These are phyloP conservation scores for Diplodus sargus DNA, from an alignment of 2,797 vertebrate species.

Conservation along the genomic window DNA sequence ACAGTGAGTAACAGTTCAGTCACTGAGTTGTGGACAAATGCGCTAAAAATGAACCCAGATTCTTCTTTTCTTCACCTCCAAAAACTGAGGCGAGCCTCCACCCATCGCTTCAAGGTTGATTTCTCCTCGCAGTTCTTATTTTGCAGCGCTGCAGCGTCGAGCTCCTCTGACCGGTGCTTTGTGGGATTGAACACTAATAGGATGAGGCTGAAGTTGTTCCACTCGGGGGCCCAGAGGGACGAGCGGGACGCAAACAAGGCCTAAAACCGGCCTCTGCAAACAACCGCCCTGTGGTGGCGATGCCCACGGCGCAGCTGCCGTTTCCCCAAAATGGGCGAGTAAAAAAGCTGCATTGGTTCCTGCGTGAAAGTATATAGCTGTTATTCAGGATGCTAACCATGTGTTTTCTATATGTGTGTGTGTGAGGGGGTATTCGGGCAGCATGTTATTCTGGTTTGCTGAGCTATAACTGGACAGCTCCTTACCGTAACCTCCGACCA, in stretches of 20 bases:
- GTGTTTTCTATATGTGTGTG: slow-evolving; percentile 49
- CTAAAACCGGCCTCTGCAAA: slow-evolving; percentile 75
- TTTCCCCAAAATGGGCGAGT: slow-evolving; percentile 54
- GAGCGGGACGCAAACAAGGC: slow-evolving; percentile 61
- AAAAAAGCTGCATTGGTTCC: slow-evolving; percentile 58
- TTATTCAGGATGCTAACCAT: slow-evolving; percentile 68
- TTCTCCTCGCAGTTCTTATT: slow-evolving; percentile 26
- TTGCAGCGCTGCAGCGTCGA: slow-evolving; percentile 3
- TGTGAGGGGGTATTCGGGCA: slow-evolving; percentile 55
- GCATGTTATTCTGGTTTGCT: slow-evolving; percentile 76
- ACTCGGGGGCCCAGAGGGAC: slow-evolving; percentile 33
- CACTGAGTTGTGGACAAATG: slow-evolving; percentile 3
- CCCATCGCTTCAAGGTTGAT: background rate
- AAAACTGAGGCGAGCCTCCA: background rate
- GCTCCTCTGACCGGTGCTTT: slow-evolving; percentile 18
- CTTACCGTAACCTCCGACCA: slow-evolving; percentile 76
- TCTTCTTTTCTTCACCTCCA: slow-evolving; percentile 1
- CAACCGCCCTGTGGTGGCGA: slow-evolving; percentile 72
- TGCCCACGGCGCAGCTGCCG: slow-evolving; percentile 68
- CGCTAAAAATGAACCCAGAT: slow-evolving; percentile 14
- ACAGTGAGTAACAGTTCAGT: slow-evolving; percentile 15
- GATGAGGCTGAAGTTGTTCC: slow-evolving; percentile 41
- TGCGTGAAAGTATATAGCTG: slow-evolving; percentile 66
- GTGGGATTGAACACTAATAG: slow-evolving; percentile 38
- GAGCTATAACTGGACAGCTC: slow-evolving; percentile 70